phyloP scores from a whole-genome alignment of 37 sponge, comb jelly and placozoan species.

The Haliclona indistincta region DNA sequence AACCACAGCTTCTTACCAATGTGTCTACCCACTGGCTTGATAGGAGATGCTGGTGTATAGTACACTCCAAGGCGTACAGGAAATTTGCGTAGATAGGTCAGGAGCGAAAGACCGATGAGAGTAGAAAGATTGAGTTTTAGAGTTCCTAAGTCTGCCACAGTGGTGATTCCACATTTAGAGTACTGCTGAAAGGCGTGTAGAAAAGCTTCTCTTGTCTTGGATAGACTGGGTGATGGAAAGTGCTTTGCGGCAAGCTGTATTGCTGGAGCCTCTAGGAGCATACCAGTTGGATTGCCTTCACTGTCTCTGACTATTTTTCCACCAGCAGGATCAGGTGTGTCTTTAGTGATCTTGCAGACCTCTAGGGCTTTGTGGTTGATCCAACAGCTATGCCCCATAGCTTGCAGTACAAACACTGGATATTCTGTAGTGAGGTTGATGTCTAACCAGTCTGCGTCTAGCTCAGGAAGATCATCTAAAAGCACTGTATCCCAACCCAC shows the following conservation, averaged over 20 bases:
- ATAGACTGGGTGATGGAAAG: neutral
- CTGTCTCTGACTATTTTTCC: constrained; percentile 9
- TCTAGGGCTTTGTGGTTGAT: constrained; percentile 47
- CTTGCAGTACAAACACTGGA: constrained; percentile 38
- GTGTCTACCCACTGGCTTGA: neutral
- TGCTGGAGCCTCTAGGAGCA: constrained; percentile 28
- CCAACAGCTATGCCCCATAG: constrained; percentile 35
- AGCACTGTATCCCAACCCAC: constrained; percentile 47
- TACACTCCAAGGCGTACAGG: neutral
- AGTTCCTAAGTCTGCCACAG: constrained; percentile 58
- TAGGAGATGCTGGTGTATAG: neutral
- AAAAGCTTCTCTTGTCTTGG: neutral
- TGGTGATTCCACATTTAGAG: constrained; percentile 52
- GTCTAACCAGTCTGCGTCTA: constrained; percentile 39
- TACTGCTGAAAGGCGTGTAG: constrained; percentile 15
- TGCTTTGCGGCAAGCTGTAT: neutral
- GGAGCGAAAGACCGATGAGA: neutral
- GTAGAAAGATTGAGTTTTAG: neutral
- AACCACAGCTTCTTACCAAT: constrained; percentile 43
- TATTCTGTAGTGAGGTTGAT: neutral
- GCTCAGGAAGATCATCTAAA: constrained; percentile 22
- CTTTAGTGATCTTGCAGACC: constrained; percentile 5
- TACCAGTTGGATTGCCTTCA: constrained; percentile 46
- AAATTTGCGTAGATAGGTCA: neutral
- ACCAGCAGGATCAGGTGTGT: constrained; percentile 4